phyloP scores from a whole-genome alignment of 2,888 invertebrate species.

The Mesorhabditis belari region DNA sequence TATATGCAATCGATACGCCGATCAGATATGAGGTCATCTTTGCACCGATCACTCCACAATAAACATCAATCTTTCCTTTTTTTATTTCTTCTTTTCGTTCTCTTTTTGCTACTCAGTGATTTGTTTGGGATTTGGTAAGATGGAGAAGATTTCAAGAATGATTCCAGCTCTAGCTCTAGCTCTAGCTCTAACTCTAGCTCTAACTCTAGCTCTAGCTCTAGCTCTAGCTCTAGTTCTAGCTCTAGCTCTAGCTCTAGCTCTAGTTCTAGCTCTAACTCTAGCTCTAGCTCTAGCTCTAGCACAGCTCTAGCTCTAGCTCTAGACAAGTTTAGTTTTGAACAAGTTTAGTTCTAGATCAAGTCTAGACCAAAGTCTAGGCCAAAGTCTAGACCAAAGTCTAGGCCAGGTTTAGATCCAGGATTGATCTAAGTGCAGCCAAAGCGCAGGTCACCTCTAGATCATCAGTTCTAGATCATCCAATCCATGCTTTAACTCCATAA shows the following conservation, averaged over 20 bases:
- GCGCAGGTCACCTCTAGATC: neutral
- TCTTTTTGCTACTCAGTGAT: too few species aligned
- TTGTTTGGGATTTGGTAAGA: too few species aligned
- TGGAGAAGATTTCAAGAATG: too few species aligned
- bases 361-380: neutral
- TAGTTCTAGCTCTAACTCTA: neutral
- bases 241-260: neutral
- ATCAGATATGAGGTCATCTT: slow-evolving; percentile 48
- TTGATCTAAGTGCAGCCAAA: neutral
- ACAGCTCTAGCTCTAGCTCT: neutral
- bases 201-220: neutral
- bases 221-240: neutral
- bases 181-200: too few species aligned
- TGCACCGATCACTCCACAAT: slow-evolving; percentile 7
- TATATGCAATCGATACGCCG: slow-evolving; percentile 44
- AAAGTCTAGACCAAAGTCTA: neutral
- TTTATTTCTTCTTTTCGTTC: too few species aligned
- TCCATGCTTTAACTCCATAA: too few species aligned
- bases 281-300: neutral
- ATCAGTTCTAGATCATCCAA: neutral
- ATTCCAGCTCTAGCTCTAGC: too few species aligned
- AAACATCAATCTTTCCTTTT: too few species aligned
- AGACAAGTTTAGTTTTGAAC: neutral
- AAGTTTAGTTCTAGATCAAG: neutral
- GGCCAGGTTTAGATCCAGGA: neutral